These are phyloP conservation scores for Ectobius pallidus DNA, from an alignment of 2,888 invertebrate genomes.

Conservation along the genomic window DNA sequence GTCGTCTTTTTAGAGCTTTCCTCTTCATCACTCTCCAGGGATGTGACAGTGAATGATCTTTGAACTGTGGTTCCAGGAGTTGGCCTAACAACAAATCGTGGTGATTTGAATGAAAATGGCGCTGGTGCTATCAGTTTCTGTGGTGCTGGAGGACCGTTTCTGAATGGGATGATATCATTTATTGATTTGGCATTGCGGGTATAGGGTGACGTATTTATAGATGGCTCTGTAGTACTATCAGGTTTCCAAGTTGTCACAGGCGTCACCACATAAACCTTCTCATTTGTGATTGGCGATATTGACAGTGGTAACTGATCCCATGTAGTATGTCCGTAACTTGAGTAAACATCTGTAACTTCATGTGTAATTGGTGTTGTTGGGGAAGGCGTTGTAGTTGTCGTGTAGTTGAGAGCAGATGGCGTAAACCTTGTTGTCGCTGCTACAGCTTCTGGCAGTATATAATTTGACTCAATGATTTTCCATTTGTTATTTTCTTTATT, in stretches of 20 bases:
- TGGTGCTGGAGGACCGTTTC: constrained; percentile 33
- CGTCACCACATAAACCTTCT: constrained; percentile 83
- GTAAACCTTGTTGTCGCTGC: background rate
- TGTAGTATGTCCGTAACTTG: constrained; percentile 51
- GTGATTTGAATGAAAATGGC: constrained; percentile 56
- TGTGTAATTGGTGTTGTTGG: constrained; percentile 48
- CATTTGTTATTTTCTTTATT: constrained; percentile 27
- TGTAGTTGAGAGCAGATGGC: background rate
- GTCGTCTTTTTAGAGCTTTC: background rate
- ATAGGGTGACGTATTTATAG: constrained; percentile 41
- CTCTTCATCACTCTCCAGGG: background rate
- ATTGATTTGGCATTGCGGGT: constrained; percentile 19
- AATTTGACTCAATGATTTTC: constrained; percentile 38
- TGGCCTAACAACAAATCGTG: constrained; percentile 63
- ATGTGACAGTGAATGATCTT: constrained; percentile 30
- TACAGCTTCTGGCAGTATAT: constrained; percentile 34
- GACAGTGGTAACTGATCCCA: constrained; percentile 75
- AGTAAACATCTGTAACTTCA: constrained; percentile 21
- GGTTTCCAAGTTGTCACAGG: constrained; percentile 60
- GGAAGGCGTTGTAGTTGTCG: constrained; percentile 28
- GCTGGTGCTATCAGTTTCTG: background rate
- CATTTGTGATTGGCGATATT: constrained; percentile 77
- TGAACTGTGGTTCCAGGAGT: constrained; percentile 55
- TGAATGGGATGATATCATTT: constrained; percentile 40
- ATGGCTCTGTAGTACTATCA: constrained; percentile 45